Conservation (phyloP, 2,888 invertebrate genomes). For the Protophormia terraenovae region DNA sequence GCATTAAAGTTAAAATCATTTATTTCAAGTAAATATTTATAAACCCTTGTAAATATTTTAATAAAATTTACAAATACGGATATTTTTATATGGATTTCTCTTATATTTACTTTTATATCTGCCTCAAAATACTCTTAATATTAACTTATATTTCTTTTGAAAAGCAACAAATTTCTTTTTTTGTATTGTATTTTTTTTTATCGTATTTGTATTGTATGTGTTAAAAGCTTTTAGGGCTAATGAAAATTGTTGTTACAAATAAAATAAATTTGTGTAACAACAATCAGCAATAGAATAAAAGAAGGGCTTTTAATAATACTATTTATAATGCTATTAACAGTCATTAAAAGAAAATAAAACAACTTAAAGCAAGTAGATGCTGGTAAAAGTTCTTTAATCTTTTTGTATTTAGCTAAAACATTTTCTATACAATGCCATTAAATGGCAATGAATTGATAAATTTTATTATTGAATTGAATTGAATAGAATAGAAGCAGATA, state of each 20-base stretch:
- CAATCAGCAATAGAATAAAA: background rate
- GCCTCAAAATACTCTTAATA: background rate
- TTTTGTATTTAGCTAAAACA: background rate
- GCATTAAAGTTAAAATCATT: background rate
- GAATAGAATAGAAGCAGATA: background rate
- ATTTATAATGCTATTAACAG: slow-evolving; percentile 51
- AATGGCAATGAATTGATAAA: background rate
- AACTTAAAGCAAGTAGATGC: background rate
- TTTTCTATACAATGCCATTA: background rate
- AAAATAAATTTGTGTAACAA: background rate
- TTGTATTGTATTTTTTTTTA: background rate
- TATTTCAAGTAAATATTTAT: background rate
- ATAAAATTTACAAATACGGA: background rate
- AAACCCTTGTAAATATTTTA: background rate
- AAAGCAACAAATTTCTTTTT: background rate
- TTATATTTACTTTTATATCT: no score
- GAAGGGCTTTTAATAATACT: slow-evolving; percentile 24
- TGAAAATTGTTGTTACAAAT: slow-evolving; percentile 40
- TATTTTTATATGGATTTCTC: background rate
- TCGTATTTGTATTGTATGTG: slow-evolving; percentile 1
- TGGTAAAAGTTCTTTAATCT: slow-evolving; percentile 1
- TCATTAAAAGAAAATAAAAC: slow-evolving; percentile 38
- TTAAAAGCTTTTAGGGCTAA: slow-evolving; percentile 41
- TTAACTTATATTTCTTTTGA: background rate
- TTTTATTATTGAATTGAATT: background rate